phyloP scores from a whole-genome alignment of 1,140 invertebrate species.

The Thrips palmi region DNA sequence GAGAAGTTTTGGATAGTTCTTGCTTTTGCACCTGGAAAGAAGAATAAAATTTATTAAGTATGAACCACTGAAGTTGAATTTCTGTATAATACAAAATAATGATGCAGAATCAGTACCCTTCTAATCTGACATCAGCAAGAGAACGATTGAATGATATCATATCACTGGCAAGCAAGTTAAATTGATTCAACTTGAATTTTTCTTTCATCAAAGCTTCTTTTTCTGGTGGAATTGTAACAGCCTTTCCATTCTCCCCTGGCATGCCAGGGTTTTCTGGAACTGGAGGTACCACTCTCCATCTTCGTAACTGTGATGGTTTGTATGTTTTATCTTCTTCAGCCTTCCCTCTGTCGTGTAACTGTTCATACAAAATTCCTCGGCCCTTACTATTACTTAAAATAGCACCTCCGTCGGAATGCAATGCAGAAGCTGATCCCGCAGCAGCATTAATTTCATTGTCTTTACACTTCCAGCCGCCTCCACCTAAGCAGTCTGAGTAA shows the following conservation, averaged over 20 bases:
- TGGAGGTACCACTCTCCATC: slow-evolving; percentile 50
- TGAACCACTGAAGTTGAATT: slow-evolving; percentile 2
- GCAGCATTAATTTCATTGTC: neutral
- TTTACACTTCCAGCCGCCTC: slow-evolving; percentile 47
- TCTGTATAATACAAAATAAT: slow-evolving; percentile 7
- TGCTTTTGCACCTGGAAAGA: slow-evolving; percentile 51
- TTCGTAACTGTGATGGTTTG: slow-evolving; percentile 32
- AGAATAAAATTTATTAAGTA: slow-evolving; percentile 12
- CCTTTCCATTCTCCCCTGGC: slow-evolving; percentile 77
- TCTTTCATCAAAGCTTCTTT: slow-evolving; percentile 78
- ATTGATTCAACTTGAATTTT: slow-evolving; percentile 95
- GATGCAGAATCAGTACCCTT: slow-evolving; percentile 34
- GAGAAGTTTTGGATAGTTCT: slow-evolving; percentile 53
- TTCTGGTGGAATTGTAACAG: slow-evolving; percentile 68
- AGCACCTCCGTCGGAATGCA: too few relatives aligned
- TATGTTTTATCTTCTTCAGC: slow-evolving; percentile 21
- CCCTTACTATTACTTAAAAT: slow-evolving; percentile 16
- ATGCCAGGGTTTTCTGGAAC: slow-evolving; percentile 43
- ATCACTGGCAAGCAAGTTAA: slow-evolving; percentile 94
- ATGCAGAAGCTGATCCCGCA: neutral
- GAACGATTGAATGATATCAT: slow-evolving; percentile 93
- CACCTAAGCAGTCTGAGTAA: slow-evolving; percentile 76
- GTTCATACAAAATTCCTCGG: slow-evolving; percentile 16
- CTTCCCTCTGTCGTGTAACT: slow-evolving; percentile 14
- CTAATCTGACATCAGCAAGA: slow-evolving; percentile 81